phyloP scores from a whole-genome alignment of 92 coral and sea anemone species.

The Siderastrea siderea region DNA sequence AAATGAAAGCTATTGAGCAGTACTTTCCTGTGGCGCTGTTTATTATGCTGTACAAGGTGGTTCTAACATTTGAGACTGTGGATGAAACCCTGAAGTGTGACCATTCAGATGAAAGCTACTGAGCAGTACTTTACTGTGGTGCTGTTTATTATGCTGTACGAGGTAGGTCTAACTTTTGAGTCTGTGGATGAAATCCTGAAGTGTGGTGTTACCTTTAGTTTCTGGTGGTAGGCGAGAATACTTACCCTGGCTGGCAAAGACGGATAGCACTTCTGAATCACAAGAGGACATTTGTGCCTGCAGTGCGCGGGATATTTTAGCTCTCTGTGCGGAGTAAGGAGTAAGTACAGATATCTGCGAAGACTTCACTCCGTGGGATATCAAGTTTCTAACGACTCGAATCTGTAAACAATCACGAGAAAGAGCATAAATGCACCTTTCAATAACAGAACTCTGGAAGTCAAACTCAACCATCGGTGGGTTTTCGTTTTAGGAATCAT shows the following conservation, averaged over 20 bases:
- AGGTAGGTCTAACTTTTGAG: background rate
- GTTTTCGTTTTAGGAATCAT: too few relatives aligned
- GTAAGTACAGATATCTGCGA: constrained; percentile 77
- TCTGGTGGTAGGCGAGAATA: background rate
- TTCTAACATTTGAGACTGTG: background rate
- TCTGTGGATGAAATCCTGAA: background rate
- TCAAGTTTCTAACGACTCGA: constrained; percentile 59
- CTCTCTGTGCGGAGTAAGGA: constrained; percentile 82
- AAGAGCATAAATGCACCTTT: background rate
- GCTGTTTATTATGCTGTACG: background rate
- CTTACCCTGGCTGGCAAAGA: constrained; percentile 82
- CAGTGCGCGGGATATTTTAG: constrained; percentile 63
- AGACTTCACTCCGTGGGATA: constrained; percentile 63
- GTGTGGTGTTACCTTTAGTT: background rate
- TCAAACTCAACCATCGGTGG: too few relatives aligned
- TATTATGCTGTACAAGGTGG: background rate
- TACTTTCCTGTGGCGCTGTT: too few relatives aligned
- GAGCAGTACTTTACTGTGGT: too few relatives aligned
- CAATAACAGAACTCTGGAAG: background rate
- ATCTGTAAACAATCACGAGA: constrained; percentile 50
- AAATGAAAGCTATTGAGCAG: too few relatives aligned
- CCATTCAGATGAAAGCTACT: too few relatives aligned
- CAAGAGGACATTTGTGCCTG: constrained; percentile 15
- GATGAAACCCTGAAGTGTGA: too few relatives aligned
- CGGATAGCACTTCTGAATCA: constrained; percentile 68